Evolutionary conservation across 1,140 invertebrate species (phyloP).

Genomic region (Papilio glaucus): DNA sequence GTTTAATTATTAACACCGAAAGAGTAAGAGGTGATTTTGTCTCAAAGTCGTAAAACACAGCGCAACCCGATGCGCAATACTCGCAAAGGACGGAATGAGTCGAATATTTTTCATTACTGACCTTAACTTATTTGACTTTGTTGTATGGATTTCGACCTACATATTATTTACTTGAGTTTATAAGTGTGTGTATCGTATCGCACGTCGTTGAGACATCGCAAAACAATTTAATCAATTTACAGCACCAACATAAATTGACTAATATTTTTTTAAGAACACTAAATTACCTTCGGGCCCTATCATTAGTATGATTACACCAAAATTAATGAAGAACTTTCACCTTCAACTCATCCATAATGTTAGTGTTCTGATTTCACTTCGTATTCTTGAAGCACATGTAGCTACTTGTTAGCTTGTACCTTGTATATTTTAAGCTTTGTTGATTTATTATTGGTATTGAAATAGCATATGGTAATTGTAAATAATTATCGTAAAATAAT

Average conservation of each 20-base stretch:
- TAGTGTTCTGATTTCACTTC: conserved; percentile 14
- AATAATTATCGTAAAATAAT: background rate
- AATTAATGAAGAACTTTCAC: conserved; percentile 10
- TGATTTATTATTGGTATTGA: conserved; percentile 5
- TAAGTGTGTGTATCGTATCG: no score
- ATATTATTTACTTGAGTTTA: background rate
- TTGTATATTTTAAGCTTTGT: background rate
- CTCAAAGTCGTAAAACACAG: conserved; percentile 44
- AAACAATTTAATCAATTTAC: background rate
- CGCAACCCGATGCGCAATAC: conserved; percentile 75
- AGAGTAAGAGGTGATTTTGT: conserved; percentile 37
- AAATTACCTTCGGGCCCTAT: background rate
- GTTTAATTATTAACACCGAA: conserved; percentile 3
- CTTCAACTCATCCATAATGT: background rate
- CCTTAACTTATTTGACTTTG: background rate
- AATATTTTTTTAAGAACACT: background rate
- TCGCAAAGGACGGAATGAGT: conserved; percentile 39
- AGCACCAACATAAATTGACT: background rate
- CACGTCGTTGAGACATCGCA: no score
- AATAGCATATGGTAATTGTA: conserved; percentile 6
- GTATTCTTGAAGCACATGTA: background rate
- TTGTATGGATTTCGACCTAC: conserved; percentile 5
- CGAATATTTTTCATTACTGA: conserved; percentile 29
- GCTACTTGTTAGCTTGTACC: background rate
- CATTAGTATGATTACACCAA: background rate